phyloP scores from a whole-genome alignment of 2,797 vertebrate genomes.

The Aselliscus stoliczkanus region DNA sequence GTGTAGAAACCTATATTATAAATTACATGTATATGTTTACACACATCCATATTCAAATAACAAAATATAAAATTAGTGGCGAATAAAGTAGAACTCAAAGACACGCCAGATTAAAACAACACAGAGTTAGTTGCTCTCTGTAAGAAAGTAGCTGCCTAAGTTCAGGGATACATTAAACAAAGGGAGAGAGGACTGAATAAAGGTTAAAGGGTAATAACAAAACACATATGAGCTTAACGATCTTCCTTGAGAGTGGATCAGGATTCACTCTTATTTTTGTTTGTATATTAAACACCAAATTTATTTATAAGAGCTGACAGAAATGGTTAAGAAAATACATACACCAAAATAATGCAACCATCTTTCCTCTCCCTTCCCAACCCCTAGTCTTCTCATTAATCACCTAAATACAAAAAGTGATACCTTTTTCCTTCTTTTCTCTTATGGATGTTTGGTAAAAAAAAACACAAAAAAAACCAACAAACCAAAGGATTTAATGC shows the following conservation, averaged over 20 bases:
- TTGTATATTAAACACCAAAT: constrained; percentile 19
- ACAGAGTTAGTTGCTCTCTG: neutral
- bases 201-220: neutral
- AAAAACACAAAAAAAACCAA: too few relatives aligned
- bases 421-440: neutral
- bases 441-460: neutral
- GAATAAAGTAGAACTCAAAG: neutral
- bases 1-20: neutral
- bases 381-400: neutral
- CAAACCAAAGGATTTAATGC: neutral
- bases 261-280: neutral
- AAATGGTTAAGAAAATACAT: constrained; percentile 4
- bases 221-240: neutral
- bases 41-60: constrained; percentile 17
- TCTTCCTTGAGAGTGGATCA: constrained; percentile 25
- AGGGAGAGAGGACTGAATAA: neutral
- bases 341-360: neutral
- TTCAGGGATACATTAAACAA: neutral
- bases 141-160: constrained; percentile 18
- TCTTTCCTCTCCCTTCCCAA: neutral
- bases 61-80: constrained; percentile 1
- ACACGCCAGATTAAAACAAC: neutral
- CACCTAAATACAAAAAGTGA: neutral
- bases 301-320: neutral
- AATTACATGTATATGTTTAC: neutral